Conservation (phyloP, 30 jellyfish, hydroid and myxozoan genomes). For the Turritopsis dohrnii region DNA sequence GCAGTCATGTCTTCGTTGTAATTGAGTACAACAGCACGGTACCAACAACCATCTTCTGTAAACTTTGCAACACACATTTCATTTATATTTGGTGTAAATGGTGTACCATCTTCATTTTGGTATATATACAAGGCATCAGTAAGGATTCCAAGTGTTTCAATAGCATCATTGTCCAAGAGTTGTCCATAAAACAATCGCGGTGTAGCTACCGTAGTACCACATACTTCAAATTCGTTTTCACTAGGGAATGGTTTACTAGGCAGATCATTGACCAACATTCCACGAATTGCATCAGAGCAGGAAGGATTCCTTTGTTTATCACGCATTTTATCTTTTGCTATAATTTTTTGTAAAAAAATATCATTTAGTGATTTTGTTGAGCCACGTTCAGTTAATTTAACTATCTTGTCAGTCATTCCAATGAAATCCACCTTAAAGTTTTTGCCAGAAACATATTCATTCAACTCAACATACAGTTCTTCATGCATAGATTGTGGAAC, state of each 20-base stretch:
- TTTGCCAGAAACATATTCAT: slow-evolving; percentile 7
- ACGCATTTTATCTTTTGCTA: slow-evolving; percentile 25
- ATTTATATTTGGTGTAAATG: slow-evolving; percentile 26
- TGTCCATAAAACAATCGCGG: slow-evolving; percentile 67
- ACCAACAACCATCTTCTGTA: slow-evolving; percentile 30
- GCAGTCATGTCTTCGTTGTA: slow-evolving; percentile 39
- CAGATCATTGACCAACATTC: slow-evolving; percentile 43
- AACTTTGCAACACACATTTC: slow-evolving; percentile 39
- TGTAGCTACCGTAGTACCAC: slow-evolving; percentile 66
- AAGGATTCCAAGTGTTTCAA: slow-evolving; percentile 24
- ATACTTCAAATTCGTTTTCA: slow-evolving; percentile 43
- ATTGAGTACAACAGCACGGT: slow-evolving; percentile 28
- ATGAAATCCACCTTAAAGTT: not conserved
- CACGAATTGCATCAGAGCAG: slow-evolving; percentile 30
- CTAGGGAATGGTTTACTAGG: slow-evolving; percentile 69
- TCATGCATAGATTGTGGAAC: not conserved
- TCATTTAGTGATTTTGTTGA: slow-evolving; percentile 13
- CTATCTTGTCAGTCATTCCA: not conserved
- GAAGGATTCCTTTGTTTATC: slow-evolving; percentile 4
- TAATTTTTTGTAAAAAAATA: not conserved
- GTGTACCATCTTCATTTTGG: not conserved
- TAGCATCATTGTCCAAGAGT: slow-evolving; percentile 39
- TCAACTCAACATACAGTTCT: not conserved
- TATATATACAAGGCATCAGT: not conserved
- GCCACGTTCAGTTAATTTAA: not conserved